These are phyloP conservation scores for Heterocephalus glaber DNA, from an alignment of 2,113 vertebrate species.

Conservation along the genomic window DNA sequence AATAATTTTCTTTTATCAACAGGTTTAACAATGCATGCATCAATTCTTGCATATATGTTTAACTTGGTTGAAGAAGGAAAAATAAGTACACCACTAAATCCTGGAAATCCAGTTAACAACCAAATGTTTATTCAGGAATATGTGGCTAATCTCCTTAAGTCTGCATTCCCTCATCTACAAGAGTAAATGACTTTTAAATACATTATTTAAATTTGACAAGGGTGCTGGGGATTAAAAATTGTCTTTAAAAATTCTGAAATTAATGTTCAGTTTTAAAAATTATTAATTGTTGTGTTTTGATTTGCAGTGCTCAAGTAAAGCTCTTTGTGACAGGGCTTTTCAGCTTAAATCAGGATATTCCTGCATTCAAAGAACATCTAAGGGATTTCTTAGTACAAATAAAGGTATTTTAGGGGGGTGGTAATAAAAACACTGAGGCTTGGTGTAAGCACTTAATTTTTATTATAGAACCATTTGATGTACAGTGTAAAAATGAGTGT, in stretches of 20 bases:
- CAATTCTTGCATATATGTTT: conserved; percentile 99
- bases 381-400: conserved; percentile 99
- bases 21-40: conserved; percentile 99
- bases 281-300: conserved; percentile 64
- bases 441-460: background rate
- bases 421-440: background rate
- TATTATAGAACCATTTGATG: background rate
- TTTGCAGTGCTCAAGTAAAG: conserved; percentile 96
- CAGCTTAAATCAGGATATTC: conserved; percentile 99
- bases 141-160: conserved; percentile 98
- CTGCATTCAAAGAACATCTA: conserved; percentile 98
- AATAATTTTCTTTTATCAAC: conserved; percentile 62
- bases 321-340: conserved; percentile 99
- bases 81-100: conserved; percentile 93
- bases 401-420: conserved; percentile 88
- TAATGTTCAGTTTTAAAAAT: background rate
- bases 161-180: conserved; percentile 98
- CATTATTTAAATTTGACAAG: background rate
- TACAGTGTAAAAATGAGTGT: background rate
- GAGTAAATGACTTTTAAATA: conserved; percentile 89
- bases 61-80: conserved; percentile 99
- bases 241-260: background rate
- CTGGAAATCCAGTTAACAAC: conserved; percentile 93
- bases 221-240: background rate
- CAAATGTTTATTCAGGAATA: conserved; percentile 98